Evolutionary conservation across 2,113 vertebrate genomes (phyloP).

Genomic region (Genyomyrus donnyi): DNA sequence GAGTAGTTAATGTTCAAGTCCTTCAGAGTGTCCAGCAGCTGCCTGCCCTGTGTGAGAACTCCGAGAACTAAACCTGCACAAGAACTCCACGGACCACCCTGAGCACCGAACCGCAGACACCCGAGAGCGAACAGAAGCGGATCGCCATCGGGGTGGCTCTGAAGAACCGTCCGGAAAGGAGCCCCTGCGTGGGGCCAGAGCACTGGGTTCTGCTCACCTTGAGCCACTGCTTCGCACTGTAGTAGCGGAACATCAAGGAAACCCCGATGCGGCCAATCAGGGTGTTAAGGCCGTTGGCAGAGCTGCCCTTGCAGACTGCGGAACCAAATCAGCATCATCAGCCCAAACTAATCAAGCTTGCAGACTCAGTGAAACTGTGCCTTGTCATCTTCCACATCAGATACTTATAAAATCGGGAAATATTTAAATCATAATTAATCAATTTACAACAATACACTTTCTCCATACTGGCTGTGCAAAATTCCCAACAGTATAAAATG

Average conservation of each 20-base stretch:
- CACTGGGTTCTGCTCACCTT: constrained; percentile 66
- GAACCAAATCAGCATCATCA: neutral
- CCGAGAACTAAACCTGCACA: neutral
- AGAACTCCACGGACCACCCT: neutral
- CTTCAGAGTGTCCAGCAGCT: constrained; percentile 68
- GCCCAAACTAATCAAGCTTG: neutral
- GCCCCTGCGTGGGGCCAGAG: neutral
- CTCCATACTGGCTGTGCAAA: neutral
- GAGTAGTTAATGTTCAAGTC: constrained; percentile 68
- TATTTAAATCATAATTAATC: neutral
- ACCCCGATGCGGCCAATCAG: constrained; percentile 79
- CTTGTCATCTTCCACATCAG: neutral
- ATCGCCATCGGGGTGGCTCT: too few relatives aligned
- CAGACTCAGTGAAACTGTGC: neutral
- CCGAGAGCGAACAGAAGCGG: neutral
- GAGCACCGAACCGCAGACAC: neutral
- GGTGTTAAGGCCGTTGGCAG: constrained; percentile 50
- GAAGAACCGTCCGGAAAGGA: neutral
- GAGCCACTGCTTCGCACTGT: constrained; percentile 72
- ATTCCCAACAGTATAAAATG: neutral
- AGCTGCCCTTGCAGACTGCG: constrained; percentile 54
- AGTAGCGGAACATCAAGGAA: constrained; percentile 75
- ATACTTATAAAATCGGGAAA: neutral
- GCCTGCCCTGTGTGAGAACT: constrained; percentile 63
- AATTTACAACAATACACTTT: neutral